Percentiles rank a stretch among this genome's conserved stretches.
Conservation (phyloP, 2,113 vertebrate species). For the Nyctereutes procyonoides region DNA sequence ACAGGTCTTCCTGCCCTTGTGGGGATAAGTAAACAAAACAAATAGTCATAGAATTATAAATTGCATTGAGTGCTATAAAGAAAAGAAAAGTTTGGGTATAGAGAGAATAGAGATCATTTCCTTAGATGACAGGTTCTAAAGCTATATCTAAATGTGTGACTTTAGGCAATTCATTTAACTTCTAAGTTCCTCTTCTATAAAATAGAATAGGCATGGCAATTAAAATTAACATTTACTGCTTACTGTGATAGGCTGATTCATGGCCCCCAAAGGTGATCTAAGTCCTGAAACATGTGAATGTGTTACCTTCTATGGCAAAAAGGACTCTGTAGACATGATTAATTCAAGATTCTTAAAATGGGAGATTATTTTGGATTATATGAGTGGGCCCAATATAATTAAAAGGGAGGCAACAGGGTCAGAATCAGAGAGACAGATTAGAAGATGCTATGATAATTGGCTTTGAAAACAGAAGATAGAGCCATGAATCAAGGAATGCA, state of each 20-base stretch:
- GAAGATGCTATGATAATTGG: not conserved
- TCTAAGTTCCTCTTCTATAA: not conserved
- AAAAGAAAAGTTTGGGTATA: not conserved
- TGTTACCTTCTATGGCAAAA: not conserved
- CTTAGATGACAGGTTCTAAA: not conserved
- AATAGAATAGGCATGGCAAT: not conserved
- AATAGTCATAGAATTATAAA: not conserved
- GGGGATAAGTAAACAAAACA: not conserved
- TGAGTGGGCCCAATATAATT: not conserved
- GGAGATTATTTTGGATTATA: not conserved
- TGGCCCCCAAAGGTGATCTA: not conserved
- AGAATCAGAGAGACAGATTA: not conserved
- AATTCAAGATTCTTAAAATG: not conserved
- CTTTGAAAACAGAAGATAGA: not conserved
- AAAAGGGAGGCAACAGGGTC: not conserved
- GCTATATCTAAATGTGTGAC: not conserved
- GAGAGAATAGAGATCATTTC: not conserved
- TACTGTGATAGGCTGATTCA: not conserved
- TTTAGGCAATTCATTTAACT: not conserved
- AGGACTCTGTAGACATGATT: not conserved
- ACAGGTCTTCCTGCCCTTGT: not conserved
- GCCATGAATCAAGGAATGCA: not conserved
- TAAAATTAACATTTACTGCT: not conserved
- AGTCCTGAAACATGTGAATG: not conserved
- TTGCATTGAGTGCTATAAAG: not conserved